Conservation (phyloP, 1,140 invertebrate genomes). For the Chironomus tepperi region DNA sequence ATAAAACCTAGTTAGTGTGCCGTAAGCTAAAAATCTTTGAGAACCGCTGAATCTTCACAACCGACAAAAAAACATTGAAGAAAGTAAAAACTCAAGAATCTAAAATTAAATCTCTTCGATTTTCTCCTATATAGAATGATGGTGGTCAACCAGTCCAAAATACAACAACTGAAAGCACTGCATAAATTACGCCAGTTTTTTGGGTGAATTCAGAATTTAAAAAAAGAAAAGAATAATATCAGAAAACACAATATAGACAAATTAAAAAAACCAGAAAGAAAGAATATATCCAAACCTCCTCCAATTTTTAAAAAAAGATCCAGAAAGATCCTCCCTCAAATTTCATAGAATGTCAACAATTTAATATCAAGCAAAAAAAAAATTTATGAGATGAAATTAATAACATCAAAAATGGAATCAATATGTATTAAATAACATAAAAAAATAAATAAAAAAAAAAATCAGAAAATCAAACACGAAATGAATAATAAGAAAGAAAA, state of each 20-base stretch:
- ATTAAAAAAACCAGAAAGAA: background rate
- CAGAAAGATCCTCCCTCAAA: background rate
- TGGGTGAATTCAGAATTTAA: slow-evolving; percentile 19
- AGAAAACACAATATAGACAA: background rate
- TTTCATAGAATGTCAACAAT: background rate
- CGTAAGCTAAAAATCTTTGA: too few relatives aligned
- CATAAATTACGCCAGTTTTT: slow-evolving; percentile 29
- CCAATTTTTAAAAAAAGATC: background rate
- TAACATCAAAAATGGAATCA: background rate
- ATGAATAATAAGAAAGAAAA: background rate
- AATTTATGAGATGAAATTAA: background rate
- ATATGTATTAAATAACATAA: background rate
- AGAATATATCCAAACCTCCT: background rate
- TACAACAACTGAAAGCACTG: slow-evolving; percentile 40
- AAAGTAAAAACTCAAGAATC: background rate
- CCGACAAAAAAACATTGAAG: background rate
- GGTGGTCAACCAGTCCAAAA: slow-evolving; percentile 40
- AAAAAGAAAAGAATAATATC: slow-evolving; percentile 17
- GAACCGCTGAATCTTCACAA: too few relatives aligned
- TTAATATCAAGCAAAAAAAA: background rate
- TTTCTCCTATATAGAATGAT: slow-evolving; percentile 29
- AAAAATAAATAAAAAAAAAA: background rate
- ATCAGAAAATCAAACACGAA: background rate
- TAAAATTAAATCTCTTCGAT: slow-evolving; percentile 1
- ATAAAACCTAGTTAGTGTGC: too few relatives aligned